Conservation (phyloP, 2,113 vertebrate genomes). For the Protomyctophum bolini region DNA sequence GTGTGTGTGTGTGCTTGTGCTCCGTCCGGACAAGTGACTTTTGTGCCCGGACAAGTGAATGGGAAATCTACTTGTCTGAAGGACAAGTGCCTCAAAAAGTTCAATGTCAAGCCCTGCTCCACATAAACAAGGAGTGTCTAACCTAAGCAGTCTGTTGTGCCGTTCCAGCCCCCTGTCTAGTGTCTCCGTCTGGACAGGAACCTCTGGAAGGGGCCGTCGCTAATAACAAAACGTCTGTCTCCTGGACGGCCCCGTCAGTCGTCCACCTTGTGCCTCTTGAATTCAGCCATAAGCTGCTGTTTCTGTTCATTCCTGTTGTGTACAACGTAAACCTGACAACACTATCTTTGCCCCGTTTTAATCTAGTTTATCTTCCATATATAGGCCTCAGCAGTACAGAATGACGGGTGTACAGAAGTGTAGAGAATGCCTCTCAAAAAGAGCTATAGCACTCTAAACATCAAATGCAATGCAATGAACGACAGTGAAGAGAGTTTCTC, state of each 20-base stretch:
- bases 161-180: slow-evolving; percentile 13
- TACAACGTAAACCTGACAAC: not conserved
- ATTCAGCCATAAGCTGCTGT: slow-evolving; percentile 32
- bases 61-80: no score
- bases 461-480: no score
- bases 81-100: no score
- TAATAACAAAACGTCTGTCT: slow-evolving; percentile 26
- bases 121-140: not conserved
- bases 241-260: slow-evolving; percentile 5
- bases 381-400: slow-evolving; percentile 12
- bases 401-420: not conserved
- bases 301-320: not conserved
- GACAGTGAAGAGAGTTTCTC: no score
- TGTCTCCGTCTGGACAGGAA: slow-evolving; percentile 56
- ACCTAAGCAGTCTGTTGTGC: slow-evolving; percentile 10
- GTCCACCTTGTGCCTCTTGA: not conserved
- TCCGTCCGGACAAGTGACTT: no score
- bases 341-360: slow-evolving; percentile 2
- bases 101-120: not conserved
- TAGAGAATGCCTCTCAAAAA: not conserved
- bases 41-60: no score
- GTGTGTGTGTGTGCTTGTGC: no score
- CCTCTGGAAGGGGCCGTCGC: slow-evolving; percentile 42
- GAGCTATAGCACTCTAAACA: no score
- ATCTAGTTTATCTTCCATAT: slow-evolving; percentile 29